phyloP scores from a whole-genome alignment of 2,113 vertebrate species.

The Dipodomys merriami region DNA sequence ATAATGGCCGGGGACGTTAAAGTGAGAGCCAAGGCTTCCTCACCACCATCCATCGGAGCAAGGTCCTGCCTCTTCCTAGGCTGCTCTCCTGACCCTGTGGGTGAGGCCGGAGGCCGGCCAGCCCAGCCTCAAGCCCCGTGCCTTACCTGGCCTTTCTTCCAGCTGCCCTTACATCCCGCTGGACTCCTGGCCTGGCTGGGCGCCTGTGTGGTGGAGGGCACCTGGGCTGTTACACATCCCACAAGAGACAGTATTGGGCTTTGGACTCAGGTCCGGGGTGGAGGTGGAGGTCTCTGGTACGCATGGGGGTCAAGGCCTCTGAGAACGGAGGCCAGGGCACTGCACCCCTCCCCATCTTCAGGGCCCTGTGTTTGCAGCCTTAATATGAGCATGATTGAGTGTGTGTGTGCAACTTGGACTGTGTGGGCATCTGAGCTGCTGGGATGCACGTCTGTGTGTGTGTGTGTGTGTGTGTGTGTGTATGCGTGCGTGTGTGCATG shows the following conservation, averaged over 20 bases:
- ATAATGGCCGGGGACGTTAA: slow-evolving; percentile 38
- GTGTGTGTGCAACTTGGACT: neutral
- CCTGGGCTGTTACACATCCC: slow-evolving; percentile 72
- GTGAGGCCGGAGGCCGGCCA: slow-evolving; percentile 6
- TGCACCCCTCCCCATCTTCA: neutral
- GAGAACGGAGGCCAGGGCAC: neutral
- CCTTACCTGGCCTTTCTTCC: slow-evolving; percentile 73
- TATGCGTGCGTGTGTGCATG: neutral
- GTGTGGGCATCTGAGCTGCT: neutral
- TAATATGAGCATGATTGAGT: slow-evolving; percentile 63
- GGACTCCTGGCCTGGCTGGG: neutral
- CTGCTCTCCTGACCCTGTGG: slow-evolving; percentile 39
- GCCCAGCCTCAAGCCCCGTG: slow-evolving; percentile 48
- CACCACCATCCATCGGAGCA: fast-evolving
- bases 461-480: no score
- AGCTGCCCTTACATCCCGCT: slow-evolving; percentile 30
- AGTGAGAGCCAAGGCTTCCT: neutral
- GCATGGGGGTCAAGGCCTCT: neutral
- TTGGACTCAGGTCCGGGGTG: neutral
- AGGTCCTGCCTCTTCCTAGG: neutral
- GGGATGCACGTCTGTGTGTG: neutral
- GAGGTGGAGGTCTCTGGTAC: neutral
- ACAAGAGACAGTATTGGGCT: slow-evolving; percentile 78
- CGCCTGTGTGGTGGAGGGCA: neutral
- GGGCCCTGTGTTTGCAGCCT: slow-evolving; percentile 65